Evolutionary conservation across 30 jellyfish, hydroid and myxozoan species (phyloP).

Genomic region (Cassiopea andromeda): DNA sequence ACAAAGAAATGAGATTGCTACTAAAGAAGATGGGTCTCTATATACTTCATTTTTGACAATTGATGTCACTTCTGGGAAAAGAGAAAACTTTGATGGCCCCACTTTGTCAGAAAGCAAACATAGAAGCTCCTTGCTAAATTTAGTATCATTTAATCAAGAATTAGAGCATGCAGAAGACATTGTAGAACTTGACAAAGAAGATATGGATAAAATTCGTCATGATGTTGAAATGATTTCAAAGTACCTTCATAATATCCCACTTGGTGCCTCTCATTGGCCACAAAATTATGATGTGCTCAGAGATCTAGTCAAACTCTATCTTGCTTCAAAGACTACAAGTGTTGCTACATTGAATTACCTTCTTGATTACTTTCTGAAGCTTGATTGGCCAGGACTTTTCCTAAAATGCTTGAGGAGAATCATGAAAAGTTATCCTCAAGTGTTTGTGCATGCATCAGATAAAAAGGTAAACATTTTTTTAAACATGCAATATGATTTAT

Average conservation of each 20-base stretch:
- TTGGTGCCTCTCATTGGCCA: slow-evolving; percentile 76
- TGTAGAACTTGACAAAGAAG: slow-evolving; percentile 56
- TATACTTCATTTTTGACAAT: slow-evolving; percentile 75
- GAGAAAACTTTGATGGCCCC: slow-evolving; percentile 10
- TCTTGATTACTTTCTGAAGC: slow-evolving; percentile 68
- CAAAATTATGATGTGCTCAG: slow-evolving; percentile 78
- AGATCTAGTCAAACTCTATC: slow-evolving; percentile 69
- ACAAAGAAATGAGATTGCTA: neutral
- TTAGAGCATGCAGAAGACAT: slow-evolving; percentile 1
- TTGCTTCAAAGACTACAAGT: slow-evolving; percentile 50
- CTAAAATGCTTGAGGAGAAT: slow-evolving; percentile 74
- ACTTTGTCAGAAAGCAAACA: slow-evolving; percentile 49
- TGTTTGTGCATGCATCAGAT: slow-evolving; percentile 70
- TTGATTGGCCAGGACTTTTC: slow-evolving; percentile 82
- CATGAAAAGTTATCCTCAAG: slow-evolving; percentile 79
- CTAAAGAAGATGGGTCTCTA: slow-evolving; percentile 28
- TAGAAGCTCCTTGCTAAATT: slow-evolving; percentile 56
- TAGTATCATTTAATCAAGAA: slow-evolving; percentile 53
- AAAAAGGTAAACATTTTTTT: slow-evolving; percentile 43
- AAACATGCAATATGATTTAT: neutral
- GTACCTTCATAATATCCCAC: slow-evolving; percentile 65
- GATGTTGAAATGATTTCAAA: slow-evolving; percentile 73
- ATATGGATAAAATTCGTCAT: slow-evolving; percentile 51
- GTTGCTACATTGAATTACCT: slow-evolving; percentile 37
- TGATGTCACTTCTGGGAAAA: slow-evolving; percentile 60